Evolutionary conservation across 1,140 invertebrate genomes (phyloP).

Genomic region (Dufourea novaeangliae): DNA sequence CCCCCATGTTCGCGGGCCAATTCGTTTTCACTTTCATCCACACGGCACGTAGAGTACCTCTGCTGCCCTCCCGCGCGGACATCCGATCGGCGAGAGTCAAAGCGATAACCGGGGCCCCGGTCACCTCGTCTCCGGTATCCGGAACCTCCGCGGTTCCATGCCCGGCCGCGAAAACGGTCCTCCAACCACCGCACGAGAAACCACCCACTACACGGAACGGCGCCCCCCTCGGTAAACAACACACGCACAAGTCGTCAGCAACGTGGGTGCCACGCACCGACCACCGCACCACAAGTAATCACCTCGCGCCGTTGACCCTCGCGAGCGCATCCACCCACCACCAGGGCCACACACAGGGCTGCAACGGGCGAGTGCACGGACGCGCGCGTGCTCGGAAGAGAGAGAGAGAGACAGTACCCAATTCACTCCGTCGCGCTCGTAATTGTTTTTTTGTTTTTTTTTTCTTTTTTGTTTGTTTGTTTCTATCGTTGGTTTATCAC

Average conservation of each 20-base stretch:
- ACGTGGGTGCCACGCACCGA: slow-evolving; percentile 37
- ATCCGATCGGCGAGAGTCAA: slow-evolving; percentile 53
- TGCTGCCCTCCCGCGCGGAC: slow-evolving; percentile 45
- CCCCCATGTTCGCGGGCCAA: slow-evolving; percentile 41
- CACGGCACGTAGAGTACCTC: slow-evolving; percentile 37
- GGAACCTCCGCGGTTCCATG: slow-evolving; percentile 61
- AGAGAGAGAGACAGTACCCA: no score
- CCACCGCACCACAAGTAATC: no score
- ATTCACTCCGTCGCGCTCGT: slow-evolving; percentile 11
- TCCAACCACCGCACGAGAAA: slow-evolving; percentile 6
- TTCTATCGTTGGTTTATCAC: background rate
- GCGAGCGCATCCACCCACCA: background rate
- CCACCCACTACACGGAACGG: slow-evolving; percentile 60
- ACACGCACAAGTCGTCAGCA: slow-evolving; percentile 1
- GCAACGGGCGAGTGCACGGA: background rate
- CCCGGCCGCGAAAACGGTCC: slow-evolving; percentile 21
- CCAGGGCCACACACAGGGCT: slow-evolving; percentile 11
- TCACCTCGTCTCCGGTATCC: slow-evolving; percentile 54
- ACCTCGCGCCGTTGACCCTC: no score
- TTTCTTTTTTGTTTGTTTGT: no score
- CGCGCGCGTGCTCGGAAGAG: background rate
- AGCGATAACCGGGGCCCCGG: slow-evolving; percentile 35
- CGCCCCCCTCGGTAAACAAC: slow-evolving; percentile 48
- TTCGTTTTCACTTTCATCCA: slow-evolving; percentile 68
- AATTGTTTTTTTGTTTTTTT: no score